phyloP scores from a whole-genome alignment of 2,113 vertebrate species.

The Puffinus mauretanicus region DNA sequence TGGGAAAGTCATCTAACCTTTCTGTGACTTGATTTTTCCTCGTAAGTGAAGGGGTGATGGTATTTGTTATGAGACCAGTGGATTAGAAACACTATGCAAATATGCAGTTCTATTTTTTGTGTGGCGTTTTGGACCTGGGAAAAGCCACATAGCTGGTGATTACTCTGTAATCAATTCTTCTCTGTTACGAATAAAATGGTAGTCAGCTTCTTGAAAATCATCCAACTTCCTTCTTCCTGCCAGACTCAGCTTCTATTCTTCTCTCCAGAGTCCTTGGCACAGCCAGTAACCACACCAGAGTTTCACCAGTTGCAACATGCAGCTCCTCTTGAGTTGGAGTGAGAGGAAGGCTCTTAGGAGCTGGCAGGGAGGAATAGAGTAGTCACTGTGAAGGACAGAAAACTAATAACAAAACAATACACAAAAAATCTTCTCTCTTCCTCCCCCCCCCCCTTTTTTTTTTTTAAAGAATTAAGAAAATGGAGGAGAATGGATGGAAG shows the following conservation, averaged over 20 bases:
- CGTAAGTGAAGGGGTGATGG: background rate
- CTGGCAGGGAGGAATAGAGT: background rate
- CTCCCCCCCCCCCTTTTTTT: no score
- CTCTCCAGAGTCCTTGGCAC: slow-evolving; percentile 12
- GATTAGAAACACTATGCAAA: background rate
- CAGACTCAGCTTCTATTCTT: slow-evolving; percentile 30
- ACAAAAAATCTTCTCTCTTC: no score
- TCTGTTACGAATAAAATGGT: background rate
- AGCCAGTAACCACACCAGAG: slow-evolving; percentile 11
- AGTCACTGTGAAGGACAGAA: background rate
- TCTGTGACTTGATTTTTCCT: background rate
- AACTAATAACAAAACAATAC: background rate
- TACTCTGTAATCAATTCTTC: slow-evolving; percentile 9
- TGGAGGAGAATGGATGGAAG: background rate
- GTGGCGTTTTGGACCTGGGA: background rate
- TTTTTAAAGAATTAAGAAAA: background rate
- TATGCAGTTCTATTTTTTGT: background rate
- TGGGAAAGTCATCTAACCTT: background rate
- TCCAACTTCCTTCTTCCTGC: slow-evolving; percentile 59
- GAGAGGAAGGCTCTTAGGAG: background rate
- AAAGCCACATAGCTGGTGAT: background rate
- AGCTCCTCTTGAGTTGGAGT: background rate
- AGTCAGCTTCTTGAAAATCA: slow-evolving; percentile 48
- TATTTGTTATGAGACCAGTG: background rate
- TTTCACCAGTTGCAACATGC: slow-evolving; percentile 45